Conservation (phyloP, 1,140 invertebrate species). For the Saccostrea glomerata region DNA sequence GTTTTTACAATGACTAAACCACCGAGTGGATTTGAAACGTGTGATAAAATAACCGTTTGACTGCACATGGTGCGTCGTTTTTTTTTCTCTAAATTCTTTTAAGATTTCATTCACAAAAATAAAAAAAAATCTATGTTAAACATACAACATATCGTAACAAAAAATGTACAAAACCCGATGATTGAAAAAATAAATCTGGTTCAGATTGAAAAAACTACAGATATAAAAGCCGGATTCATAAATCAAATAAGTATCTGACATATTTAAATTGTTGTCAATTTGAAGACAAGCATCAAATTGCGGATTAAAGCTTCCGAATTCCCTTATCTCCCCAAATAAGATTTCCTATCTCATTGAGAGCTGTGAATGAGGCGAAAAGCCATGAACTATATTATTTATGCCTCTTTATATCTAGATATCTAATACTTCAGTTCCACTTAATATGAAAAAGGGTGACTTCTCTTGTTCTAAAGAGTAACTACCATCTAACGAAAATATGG, state of each 20-base stretch:
- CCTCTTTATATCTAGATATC: constrained; percentile 18
- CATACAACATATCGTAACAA: not conserved
- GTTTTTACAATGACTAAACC: constrained; percentile 38
- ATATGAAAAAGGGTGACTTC: constrained; percentile 21
- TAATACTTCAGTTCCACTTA: constrained; percentile 31
- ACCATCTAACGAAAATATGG: not conserved
- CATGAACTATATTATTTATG: constrained; percentile 29
- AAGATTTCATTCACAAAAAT: constrained; percentile 9
- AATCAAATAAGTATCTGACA: not conserved
- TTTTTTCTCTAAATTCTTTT: not conserved
- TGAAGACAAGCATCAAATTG: not conserved
- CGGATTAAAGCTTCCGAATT: not conserved
- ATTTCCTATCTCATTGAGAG: not conserved
- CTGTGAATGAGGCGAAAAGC: constrained; percentile 20
- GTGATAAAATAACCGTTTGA: constrained; percentile 20
- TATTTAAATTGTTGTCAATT: not conserved
- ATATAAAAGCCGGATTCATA: not conserved
- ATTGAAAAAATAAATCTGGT: not conserved
- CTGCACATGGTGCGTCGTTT: not conserved
- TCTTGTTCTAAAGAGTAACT: not conserved
- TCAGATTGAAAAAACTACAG: not conserved
- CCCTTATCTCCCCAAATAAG: not conserved
- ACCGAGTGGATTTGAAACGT: constrained; percentile 7
- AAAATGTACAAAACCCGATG: not conserved
- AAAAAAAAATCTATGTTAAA: not conserved